Base-by-base conservation (phyloP, 2,113 vertebrate species). In the Hippocampus comes region DNA sequence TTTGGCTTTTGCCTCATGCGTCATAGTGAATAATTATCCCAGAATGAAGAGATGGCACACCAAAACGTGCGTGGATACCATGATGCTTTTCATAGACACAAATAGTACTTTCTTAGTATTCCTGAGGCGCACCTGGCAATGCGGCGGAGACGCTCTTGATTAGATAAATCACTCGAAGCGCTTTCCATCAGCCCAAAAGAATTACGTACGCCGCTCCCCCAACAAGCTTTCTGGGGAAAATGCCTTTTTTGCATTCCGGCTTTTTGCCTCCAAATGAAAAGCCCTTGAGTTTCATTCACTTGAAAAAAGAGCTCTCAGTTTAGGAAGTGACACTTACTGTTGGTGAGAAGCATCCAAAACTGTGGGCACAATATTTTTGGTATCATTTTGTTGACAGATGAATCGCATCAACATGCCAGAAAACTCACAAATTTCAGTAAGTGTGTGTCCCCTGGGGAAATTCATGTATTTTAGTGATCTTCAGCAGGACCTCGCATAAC, bases 251-350 rank as follows among this genome's bases (percentile, higher is more conserved):
- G 57, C 25, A 60, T 60, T 60, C 6, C 6, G 14, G 57, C 27
- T 60, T 60, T 57, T 30, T 60, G 57, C 25, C 27, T 30, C 57
- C 2, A 60, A 60, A 60, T 60, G 57, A 60, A 60, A 60, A 60
- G 57, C 57, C 57, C 57, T 60, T 60, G 12, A 30, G 11, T 60
- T 27, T 60, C 25, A 7, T 60, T 60, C 25, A 17, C 27, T 30
- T 60, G 25, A 30, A 59, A 59, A 59, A 59, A 27, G 25, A 60
- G 6, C 25, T 25, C 25, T 60, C 25, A 7, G 57, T 27, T 60
- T 30, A 18, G 57, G 6, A 60, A 14, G 14, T 60, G 25, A 30
- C 55, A 25, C 23, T 12, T 57, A 25, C n/a, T 60, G 57, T 27
- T 60, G 25, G 55, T 57, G 55, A 57, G 9, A n/a, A 56, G 21